Conservation (phyloP, 1,140 invertebrate species). For the Temnothorax curvispinosus region DNA sequence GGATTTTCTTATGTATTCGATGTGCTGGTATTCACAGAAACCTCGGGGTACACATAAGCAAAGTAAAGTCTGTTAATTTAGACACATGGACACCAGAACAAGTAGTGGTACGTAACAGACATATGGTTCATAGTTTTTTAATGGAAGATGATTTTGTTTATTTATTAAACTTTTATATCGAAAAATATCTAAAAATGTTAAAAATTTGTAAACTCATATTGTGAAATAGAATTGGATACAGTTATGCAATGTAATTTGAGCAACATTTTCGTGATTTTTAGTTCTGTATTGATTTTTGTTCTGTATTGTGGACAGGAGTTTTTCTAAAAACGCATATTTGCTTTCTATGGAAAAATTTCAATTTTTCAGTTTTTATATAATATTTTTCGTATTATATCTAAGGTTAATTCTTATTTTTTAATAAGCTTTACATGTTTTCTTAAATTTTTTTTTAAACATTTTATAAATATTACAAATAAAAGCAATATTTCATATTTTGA, state of each 20-base stretch:
- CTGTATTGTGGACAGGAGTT: too few species aligned
- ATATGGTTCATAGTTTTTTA: neutral
- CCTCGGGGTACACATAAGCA: constrained; percentile 98
- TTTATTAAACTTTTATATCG: neutral
- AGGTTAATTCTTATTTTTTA: neutral
- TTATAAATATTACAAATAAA: neutral
- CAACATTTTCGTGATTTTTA: too few species aligned
- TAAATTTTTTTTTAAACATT: neutral
- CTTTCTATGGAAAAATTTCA: neutral
- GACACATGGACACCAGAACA: constrained; percentile 99
- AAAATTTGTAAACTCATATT: neutral
- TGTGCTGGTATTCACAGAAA: constrained; percentile 99
- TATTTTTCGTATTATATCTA: neutral
- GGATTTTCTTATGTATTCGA: constrained; percentile 98
- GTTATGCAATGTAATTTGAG: too few species aligned
- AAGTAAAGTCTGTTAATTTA: constrained; percentile 98
- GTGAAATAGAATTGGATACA: too few species aligned
- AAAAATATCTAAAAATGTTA: neutral
- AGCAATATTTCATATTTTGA: neutral
- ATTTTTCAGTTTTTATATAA: neutral
- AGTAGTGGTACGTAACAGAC: constrained; percentile 89
- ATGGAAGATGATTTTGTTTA: constrained; percentile 6
- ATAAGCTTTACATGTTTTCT: neutral
- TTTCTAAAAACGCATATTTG: neutral
- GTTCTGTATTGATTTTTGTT: too few species aligned